Conservation (phyloP, 2,113 vertebrate species). For the Nothoprocta pentlandii region DNA sequence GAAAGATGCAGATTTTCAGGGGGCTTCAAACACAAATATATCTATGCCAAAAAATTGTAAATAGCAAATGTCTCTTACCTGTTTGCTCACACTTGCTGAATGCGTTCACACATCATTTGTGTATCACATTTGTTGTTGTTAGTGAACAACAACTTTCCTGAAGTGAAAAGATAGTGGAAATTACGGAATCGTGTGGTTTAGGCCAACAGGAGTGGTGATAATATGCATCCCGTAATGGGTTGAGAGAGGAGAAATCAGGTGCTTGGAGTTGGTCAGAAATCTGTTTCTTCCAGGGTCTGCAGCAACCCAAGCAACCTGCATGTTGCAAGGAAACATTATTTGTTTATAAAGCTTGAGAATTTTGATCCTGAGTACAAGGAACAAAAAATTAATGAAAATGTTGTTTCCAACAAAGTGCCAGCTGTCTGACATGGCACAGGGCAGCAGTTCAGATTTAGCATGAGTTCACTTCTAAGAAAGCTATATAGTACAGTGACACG, state of each 20-base stretch:
- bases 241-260: background rate
- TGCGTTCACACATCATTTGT: fast-evolving
- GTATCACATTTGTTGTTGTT: background rate
- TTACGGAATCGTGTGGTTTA: background rate
- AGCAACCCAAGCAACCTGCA: constrained; percentile 15
- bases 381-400: constrained; percentile 46
- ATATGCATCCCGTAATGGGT: background rate
- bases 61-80: background rate
- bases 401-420: constrained; percentile 43
- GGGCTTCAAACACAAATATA: constrained; percentile 7
- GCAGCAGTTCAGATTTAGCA: constrained; percentile 5
- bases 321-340: constrained; percentile 53
- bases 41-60: background rate
- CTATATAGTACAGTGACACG: background rate
- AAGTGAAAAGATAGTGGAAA: background rate
- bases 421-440: constrained; percentile 36
- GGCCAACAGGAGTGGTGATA: background rate
- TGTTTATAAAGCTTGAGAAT: constrained; percentile 66
- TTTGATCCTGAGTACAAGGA: constrained; percentile 33
- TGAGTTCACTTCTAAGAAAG: background rate
- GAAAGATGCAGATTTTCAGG: background rate
- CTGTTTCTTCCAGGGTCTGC: constrained; percentile 16
- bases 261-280: background rate
- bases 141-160: background rate
- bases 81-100: constrained; percentile 1